Conservation (phyloP, 2,888 invertebrate genomes). For the Acanthosepion lycidas region DNA sequence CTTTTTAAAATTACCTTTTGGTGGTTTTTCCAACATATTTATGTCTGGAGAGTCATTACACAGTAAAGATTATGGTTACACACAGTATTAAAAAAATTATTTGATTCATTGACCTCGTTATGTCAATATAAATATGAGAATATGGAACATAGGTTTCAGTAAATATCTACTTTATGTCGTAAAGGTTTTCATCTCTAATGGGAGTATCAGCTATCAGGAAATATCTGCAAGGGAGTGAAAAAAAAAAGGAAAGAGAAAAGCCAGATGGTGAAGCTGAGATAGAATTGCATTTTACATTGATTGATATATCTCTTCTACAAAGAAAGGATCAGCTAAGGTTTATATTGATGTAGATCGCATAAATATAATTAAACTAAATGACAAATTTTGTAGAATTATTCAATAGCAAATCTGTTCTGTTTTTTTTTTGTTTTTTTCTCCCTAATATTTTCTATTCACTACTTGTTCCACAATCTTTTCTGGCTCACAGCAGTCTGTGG, state of each 20-base stretch:
- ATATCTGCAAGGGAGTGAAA: not conserved
- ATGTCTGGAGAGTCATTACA: not conserved
- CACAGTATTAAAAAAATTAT: not conserved
- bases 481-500: not conserved
- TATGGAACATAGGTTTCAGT: not conserved
- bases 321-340: not conserved
- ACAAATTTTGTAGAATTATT: conserved; percentile 22
- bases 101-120: not conserved
- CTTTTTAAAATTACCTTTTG: not conserved
- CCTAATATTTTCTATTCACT: conserved; percentile 22
- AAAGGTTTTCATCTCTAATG: not conserved
- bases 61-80: not conserved
- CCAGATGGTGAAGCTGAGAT: not conserved
- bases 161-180: not conserved
- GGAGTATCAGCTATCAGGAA: conserved; percentile 33
- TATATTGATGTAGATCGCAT: not conserved
- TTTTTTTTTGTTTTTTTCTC: not conserved
- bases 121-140: not conserved
- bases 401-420: not conserved
- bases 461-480: not conserved
- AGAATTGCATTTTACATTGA: not conserved
- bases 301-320: not conserved
- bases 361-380: conserved; percentile 33
- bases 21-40: not conserved
- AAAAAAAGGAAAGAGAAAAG: not conserved